Percentiles rank a stretch among this genome's conserved stretches.
These are phyloP conservation scores for Nomada ferruginata DNA, from an alignment of 2,888 invertebrate species.

Conservation along the genomic window DNA sequence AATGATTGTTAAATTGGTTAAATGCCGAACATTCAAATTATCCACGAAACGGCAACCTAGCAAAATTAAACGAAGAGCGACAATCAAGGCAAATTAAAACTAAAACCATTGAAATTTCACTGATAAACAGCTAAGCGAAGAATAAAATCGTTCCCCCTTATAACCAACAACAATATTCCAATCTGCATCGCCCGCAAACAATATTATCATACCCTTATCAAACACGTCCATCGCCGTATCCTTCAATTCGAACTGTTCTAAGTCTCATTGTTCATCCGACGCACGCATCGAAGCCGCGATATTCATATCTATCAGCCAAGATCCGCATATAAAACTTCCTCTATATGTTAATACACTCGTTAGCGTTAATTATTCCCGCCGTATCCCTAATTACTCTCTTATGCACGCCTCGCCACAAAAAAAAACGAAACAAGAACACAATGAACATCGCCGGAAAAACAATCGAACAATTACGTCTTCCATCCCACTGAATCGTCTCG, in stretches of 20 bases:
- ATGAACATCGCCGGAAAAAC: constrained; percentile 19
- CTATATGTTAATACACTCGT: constrained; percentile 46
- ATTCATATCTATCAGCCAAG: constrained; percentile 19
- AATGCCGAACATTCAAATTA: no score
- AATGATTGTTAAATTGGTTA: no score
- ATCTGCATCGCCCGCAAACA: neutral
- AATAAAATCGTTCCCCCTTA: no score
- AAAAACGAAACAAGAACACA: constrained; percentile 2
- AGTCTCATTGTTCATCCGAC: constrained; percentile 21
- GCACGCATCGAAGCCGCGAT: neutral
- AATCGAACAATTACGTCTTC: constrained; percentile 17
- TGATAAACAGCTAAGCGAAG: no score
- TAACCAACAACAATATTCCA: neutral
- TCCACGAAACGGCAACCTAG: no score
- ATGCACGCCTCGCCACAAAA: neutral
- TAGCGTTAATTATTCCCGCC: constrained; percentile 45
- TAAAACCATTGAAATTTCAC: no score
- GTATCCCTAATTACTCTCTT: constrained; percentile 37
- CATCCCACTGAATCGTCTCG: neutral
- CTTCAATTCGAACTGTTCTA: constrained; percentile 17
- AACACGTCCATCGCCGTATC: constrained; percentile 24
- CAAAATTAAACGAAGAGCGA: no score
- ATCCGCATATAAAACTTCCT: constrained; percentile 38
- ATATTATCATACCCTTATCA: constrained; percentile 3
- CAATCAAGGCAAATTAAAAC: no score